Base-by-base conservation (phyloP, 2,113 vertebrate species). In the Excalfactoria chinensis region DNA sequence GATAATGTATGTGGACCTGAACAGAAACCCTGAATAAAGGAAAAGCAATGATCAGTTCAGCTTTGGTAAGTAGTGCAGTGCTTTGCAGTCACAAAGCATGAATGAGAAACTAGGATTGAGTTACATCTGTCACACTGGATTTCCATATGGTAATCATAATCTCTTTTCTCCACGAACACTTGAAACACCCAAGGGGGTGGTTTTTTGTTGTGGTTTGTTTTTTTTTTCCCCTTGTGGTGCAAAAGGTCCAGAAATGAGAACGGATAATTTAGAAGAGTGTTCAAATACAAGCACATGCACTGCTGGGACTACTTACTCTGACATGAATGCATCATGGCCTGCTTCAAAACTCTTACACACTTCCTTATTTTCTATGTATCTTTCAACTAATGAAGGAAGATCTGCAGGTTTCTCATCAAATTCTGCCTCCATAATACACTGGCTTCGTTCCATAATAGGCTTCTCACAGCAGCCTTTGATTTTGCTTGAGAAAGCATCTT, bases 261-360 rank as follows among this genome's bases (percentile, higher is more conserved):
- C 59, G 48, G 41, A 22, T 35, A 3, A 2, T 9, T 40, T 40
- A 35, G 51, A 62, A 46, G 28, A 49, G 30, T 0, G 1, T 58
- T 51, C 28, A 60, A 67, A 68, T 7, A 32, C 8, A 46, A 34
- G 12, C 51, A 62, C 13, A 1, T 2, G 3, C 43, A 5, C n/a
- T 34, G 22, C 13, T 25, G 69, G 48, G 58, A 56, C n/a, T 72
- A 97, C 97, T 96, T 89, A 98, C 98, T 59, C 59, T 83, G 95
- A 89, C 82, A 98, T 9, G 96, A 97, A 98, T 3, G 4, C 5
- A 0, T 97, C 97, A 0, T 96, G 97, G n/a, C 43, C 77, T 44
- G 91, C 43, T 11, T 93, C 60, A 17, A 93, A 98, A 56, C 86
- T 70, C 58, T 97, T 88, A 12, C 98, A 98, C 51, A 98, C 92